Base-by-base conservation (phyloP, 1,140 invertebrate genomes). In the Nasonia giraulti region DNA sequence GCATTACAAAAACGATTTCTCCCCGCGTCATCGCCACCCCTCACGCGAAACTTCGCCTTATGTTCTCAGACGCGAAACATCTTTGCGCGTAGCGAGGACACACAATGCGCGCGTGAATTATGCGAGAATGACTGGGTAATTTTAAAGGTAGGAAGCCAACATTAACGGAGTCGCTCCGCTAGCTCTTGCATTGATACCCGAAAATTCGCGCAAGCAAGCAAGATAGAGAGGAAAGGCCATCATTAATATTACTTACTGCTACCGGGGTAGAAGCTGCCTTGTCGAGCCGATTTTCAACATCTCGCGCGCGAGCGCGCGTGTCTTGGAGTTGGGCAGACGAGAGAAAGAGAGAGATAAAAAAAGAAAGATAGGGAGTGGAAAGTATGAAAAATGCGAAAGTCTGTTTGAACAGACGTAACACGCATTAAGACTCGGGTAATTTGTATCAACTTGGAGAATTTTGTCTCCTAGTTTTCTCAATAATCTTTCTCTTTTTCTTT, bases 201-300 rank as follows among this genome's bases (percentile, higher is more conserved):
- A 87, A 87, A 89, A 88, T 91, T 91, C 89, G 89, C 90, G 44
- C 74, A 62, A 7, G 71, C 11, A 4, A 0, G 47, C 17, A 12
- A 14, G 31, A 55, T 80, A 80, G 87, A 87, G 88, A 84, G 85
- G 85, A 88, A 87, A 47, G 71, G 33, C 50, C 33, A 89, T 90
- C 92, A 93, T 93, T 93, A 93, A 93, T 93, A 91, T 93, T 93
- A 92, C 91, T 93, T 92, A 92, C 91, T 90, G 89, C 88, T 82
- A 85, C 50, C 68, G 79, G 87, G 87, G 87, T 87, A 31, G 47
- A 27, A 50, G 68, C 33, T 31, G n/a, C 47, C 80, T 85, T 80
- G 80, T 84, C 69, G 82, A 40, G 85, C 55, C 77, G 80, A 87
- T 86, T 87, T 83, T 85, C 84, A 79, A 83, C 79, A 77, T 76